These are phyloP conservation scores for Xestoiulus laeticollis DNA, from an alignment of 2,888 invertebrate species.

Conservation along the genomic window DNA sequence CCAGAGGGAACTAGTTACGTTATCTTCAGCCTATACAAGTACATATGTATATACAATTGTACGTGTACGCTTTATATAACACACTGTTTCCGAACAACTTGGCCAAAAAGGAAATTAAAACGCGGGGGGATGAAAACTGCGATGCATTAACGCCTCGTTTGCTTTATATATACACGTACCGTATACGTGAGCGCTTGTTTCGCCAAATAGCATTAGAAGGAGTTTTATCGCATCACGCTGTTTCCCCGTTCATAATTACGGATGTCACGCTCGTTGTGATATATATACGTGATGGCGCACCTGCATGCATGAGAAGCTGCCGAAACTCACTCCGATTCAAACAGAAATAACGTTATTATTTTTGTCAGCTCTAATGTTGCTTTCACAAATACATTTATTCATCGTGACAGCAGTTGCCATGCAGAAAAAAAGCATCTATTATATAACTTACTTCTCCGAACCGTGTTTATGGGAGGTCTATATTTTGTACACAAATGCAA, in stretches of 20 bases:
- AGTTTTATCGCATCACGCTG: not conserved
- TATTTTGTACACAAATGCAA: too few species aligned
- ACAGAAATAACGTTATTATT: not conserved
- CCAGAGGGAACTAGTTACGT: not conserved
- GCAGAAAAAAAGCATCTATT: not conserved
- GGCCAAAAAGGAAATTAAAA: constrained; percentile 16
- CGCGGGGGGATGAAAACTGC: not conserved
- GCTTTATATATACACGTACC: not conserved
- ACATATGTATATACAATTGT: not conserved
- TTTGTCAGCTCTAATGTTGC: not conserved
- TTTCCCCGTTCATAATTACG: not conserved
- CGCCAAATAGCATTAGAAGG: not conserved
- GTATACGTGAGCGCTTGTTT: not conserved
- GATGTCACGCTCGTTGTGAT: not conserved
- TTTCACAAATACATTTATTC: constrained; percentile 19
- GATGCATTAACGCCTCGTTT: not conserved
- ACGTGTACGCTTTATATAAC: not conserved
- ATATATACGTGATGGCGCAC: not conserved
- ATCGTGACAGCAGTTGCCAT: not conserved
- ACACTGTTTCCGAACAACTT: not conserved
- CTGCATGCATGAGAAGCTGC: too few species aligned
- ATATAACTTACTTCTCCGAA: not conserved
- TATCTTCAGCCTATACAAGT: not conserved
- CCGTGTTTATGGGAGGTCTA: too few species aligned
- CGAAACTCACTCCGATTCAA: too few species aligned